Evolutionary conservation across 2,797 vertebrate genomes (phyloP).

Genomic region (Anabas testudineus): DNA sequence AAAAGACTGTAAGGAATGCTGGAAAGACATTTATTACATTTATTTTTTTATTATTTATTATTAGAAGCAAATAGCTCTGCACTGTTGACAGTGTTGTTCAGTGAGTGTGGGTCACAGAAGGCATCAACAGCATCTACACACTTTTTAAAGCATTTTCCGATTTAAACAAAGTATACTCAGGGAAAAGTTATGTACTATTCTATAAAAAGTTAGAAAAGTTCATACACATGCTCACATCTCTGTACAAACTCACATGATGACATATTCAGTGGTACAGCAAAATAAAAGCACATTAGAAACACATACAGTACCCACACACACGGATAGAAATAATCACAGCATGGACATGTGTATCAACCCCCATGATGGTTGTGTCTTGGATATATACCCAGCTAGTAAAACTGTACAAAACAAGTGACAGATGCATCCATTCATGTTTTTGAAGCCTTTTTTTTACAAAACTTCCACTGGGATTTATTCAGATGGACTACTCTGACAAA

Average conservation of each 20-base stretch:
- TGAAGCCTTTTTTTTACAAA: constrained; percentile 39
- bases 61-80: too few species aligned
- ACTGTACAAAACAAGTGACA: constrained; percentile 28
- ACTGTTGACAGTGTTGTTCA: too few species aligned
- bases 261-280: neutral
- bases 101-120: too few species aligned
- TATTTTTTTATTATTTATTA: too few species aligned
- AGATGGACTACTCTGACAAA: constrained; percentile 45
- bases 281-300: constrained; percentile 3
- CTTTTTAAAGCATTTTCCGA: too few species aligned
- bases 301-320: neutral
- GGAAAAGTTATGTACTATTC: too few species aligned
- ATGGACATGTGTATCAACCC: constrained; percentile 24
- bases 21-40: too few species aligned
- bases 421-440: constrained; percentile 39
- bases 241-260: neutral
- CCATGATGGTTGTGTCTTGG: constrained; percentile 14
- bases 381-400: constrained; percentile 19
- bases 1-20: too few species aligned
- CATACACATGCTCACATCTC: neutral
- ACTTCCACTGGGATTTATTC: constrained; percentile 50
- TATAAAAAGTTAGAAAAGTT: too few species aligned
- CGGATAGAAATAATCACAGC: constrained; percentile 19
- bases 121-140: too few species aligned
- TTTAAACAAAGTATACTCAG: too few species aligned